These are phyloP conservation scores for Acipenser ruthenus DNA, from an alignment of 2,797 vertebrate genomes.

Conservation along the genomic window DNA sequence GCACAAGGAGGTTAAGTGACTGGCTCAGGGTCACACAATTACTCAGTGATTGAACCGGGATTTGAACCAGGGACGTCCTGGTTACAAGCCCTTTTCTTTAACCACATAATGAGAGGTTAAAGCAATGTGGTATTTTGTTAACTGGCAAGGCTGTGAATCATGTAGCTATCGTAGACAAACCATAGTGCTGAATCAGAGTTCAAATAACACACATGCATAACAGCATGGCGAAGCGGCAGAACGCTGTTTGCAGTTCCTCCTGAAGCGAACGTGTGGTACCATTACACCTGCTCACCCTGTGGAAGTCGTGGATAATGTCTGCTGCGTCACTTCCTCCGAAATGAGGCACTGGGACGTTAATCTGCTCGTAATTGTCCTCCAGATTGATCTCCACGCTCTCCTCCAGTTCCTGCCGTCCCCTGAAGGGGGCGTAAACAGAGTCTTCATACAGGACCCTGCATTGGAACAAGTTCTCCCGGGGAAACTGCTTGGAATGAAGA, in stretches of 20 bases:
- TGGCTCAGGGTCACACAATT: too few relatives aligned
- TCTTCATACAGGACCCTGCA: constrained; percentile 81
- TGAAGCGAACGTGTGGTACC: not conserved
- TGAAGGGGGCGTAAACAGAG: constrained; percentile 63
- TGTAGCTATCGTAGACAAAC: too few relatives aligned
- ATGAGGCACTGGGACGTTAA: constrained; percentile 78
- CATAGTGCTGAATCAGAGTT: too few relatives aligned
- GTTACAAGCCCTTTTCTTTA: too few relatives aligned
- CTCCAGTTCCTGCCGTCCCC: constrained; percentile 71
- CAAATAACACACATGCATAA: too few relatives aligned
- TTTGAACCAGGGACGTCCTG: too few relatives aligned
- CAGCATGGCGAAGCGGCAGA: too few relatives aligned
- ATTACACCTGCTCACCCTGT: constrained; percentile 60
- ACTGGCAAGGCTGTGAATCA: too few relatives aligned
- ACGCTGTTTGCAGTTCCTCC: constrained; percentile 2
- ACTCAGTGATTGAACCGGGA: too few relatives aligned
- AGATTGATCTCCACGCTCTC: constrained; percentile 86
- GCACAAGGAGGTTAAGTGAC: too few relatives aligned
- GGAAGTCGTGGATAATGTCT: constrained; percentile 90
- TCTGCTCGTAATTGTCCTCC: constrained; percentile 83
- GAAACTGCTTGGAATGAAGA: constrained; percentile 49
- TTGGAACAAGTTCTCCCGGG: constrained; percentile 77
- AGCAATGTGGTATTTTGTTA: too few relatives aligned
- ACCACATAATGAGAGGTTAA: too few relatives aligned
- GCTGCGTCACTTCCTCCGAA: constrained; percentile 85